Conservation (phyloP, 92 coral and sea anemone species). For the Muricea muricata region DNA sequence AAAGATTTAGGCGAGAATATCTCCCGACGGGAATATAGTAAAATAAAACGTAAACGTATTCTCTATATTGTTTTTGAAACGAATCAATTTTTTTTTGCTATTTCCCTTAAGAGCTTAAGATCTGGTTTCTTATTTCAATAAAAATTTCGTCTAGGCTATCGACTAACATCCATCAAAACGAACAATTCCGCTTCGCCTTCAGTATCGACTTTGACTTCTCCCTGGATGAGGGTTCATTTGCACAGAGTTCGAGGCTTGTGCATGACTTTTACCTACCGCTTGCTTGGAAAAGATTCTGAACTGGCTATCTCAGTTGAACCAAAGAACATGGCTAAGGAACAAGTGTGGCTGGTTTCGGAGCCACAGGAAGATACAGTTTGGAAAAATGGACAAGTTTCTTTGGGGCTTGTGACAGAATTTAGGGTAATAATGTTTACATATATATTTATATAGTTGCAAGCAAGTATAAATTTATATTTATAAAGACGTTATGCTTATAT, state of each 20-base stretch:
- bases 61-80: too few relatives aligned
- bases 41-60: too few relatives aligned
- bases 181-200: background rate
- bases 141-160: too few relatives aligned
- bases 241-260: conserved; percentile 5
- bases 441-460: too few relatives aligned
- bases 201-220: background rate
- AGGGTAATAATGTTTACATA: conserved; percentile 30
- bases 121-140: too few relatives aligned
- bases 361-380: background rate
- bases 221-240: conserved; percentile 19
- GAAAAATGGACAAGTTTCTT: conserved; percentile 32
- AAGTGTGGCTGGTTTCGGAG: conserved; percentile 6
- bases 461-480: too few relatives aligned
- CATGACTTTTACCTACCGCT: conserved; percentile 14
- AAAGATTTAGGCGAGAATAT: too few relatives aligned
- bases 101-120: too few relatives aligned
- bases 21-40: too few relatives aligned
- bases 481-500: too few relatives aligned
- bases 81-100: too few relatives aligned
- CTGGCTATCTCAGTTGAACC: background rate
- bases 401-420: conserved; percentile 7
- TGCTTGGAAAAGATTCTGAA: conserved; percentile 2
- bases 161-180: too few relatives aligned
- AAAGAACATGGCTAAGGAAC: background rate